Base-by-base conservation (phyloP, 53 echinoderm and acorn worm species). In the Holothuria scabra region DNA sequence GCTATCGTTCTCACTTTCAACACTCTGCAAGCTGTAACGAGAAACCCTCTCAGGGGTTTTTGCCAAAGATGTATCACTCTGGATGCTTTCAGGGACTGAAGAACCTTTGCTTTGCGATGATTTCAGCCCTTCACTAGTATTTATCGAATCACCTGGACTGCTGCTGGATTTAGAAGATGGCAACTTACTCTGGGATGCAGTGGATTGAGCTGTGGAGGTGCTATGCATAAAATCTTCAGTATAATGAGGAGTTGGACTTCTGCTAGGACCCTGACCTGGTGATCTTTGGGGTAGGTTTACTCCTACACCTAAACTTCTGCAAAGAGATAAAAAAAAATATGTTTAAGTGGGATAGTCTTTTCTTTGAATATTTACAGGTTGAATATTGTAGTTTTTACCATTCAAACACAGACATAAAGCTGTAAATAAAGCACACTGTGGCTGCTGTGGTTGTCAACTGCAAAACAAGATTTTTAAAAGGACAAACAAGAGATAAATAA, bases 151-250 rank as follows among this genome's bases (percentile, higher is more conserved):
- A 49, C 56, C 68, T 46, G 63, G 60, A 38, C 38, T 34, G 82
- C 63, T 44, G 7, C 4, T 59, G 63, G 26, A 76, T 46, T 64
- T 64, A 26, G 81, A 56, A 20, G 84, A 59, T 12, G 64, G 64
- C 33, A n/a, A 21, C 32, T 74, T 46, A 29, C 28, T 66, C 2
- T 74, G 72, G n/a, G 85, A 76, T 29, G 76, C 62, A 29, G 66
- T 26, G 19, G 52, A 52, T 13, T 49, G 84, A 65, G 92, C 85
- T 65, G 82, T 71, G 37, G 84, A 49, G 16, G 87, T 63, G 21
- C 78, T 84, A 61, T 90, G 86, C 9, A 87, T 93, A 67, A 95
- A 95, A 80, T 95, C 95, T 41, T 95, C 93, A 0, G 91, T 85
- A 68, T 95, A 95, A 41, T 89, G 85, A 18, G 89, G 89, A 26